A percentile compares a stretch with the other conserved stretches of the same genome.
These are phyloP conservation scores for Acipenser transmontanus DNA, from an alignment of 2,797 vertebrate species.

Conservation along the genomic window DNA sequence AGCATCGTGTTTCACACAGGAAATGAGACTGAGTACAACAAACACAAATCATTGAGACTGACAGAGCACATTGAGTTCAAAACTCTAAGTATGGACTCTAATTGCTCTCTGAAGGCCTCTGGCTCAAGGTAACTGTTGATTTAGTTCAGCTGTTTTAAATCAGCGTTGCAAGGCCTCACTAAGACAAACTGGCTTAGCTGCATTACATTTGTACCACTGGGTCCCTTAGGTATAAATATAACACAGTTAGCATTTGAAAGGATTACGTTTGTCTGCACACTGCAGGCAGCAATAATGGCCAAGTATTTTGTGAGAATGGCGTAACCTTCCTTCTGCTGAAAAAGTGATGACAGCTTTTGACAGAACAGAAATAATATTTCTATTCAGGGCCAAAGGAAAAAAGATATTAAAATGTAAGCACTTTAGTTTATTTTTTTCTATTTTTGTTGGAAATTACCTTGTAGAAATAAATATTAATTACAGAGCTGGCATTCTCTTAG, in stretches of 20 bases:
- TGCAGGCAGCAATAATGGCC: conserved; percentile 55
- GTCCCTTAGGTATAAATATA: conserved; percentile 58
- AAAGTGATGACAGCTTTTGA: conserved; percentile 52
- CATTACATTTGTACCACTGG: conserved; percentile 56
- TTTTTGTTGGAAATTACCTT: conserved; percentile 13
- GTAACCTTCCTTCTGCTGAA: conserved; percentile 50
- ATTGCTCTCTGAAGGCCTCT: conserved; percentile 74
- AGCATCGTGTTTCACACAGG: conserved; percentile 68
- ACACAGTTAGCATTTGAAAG: conserved; percentile 68
- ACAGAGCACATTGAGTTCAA: conserved; percentile 71
- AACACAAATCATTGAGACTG: conserved; percentile 74
- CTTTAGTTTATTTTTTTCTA: conserved; percentile 10
- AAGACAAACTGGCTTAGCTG: conserved; percentile 67
- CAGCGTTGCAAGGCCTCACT: conserved; percentile 59
- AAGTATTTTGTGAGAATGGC: conserved; percentile 60
- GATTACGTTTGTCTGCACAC: conserved; percentile 53
- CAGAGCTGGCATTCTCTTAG: conserved; percentile 9
- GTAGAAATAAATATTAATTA: conserved; percentile 10
- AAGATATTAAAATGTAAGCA: conserved; percentile 11
- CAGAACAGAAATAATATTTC: conserved; percentile 48
- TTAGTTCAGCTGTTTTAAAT: conserved; percentile 61
- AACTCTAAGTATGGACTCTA: conserved; percentile 63
- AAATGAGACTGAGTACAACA: conserved; percentile 73
- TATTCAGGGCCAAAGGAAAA: conserved; percentile 17
- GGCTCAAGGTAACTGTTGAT: conserved; percentile 21